Conservation (phyloP, 2,888 invertebrate genomes). For the Heterodera filipjevi region DNA sequence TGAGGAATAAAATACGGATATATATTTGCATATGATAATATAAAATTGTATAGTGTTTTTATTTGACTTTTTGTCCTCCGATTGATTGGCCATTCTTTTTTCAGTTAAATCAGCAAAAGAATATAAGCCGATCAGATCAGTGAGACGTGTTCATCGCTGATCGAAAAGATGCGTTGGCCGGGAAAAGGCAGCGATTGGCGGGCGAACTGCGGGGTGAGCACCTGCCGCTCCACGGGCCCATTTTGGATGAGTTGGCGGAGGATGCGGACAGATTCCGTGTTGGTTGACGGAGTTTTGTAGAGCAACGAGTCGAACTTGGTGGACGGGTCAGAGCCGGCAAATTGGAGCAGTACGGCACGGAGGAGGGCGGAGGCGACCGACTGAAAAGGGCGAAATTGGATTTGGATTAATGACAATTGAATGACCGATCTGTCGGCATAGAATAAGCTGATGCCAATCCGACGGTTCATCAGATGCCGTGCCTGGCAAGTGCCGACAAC, state of each 20-base stretch:
- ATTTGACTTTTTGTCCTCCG: too few relatives aligned
- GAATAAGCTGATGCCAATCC: neutral
- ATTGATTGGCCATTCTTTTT: too few relatives aligned
- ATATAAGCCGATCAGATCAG: neutral
- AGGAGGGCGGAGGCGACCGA: neutral
- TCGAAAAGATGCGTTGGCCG: slow-evolving; percentile 5
- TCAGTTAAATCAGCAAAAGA: too few relatives aligned
- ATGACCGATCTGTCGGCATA: neutral
- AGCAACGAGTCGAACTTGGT: neutral
- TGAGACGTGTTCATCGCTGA: slow-evolving; percentile 1
- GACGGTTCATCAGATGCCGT: neutral
- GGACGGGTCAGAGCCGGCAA: neutral
- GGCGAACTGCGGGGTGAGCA: slow-evolving; percentile 3
- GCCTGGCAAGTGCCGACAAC: slow-evolving; percentile 1
- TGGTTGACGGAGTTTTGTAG: neutral
- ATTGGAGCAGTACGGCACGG: neutral
- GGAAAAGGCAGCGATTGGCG: neutral
- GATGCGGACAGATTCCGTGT: neutral
- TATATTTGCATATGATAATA: too few relatives aligned
- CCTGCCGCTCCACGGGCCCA: neutral
- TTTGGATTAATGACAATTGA: too few relatives aligned
- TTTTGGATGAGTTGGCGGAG: slow-evolving; percentile 6
- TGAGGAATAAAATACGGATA: too few relatives aligned
- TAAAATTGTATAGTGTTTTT: too few relatives aligned
- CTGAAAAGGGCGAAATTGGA: too few relatives aligned